A percentile compares a stretch with the other conserved stretches of the same genome.
phyloP scores from a whole-genome alignment of 2,888 invertebrate genomes.

The Ptychoptera albimana region DNA sequence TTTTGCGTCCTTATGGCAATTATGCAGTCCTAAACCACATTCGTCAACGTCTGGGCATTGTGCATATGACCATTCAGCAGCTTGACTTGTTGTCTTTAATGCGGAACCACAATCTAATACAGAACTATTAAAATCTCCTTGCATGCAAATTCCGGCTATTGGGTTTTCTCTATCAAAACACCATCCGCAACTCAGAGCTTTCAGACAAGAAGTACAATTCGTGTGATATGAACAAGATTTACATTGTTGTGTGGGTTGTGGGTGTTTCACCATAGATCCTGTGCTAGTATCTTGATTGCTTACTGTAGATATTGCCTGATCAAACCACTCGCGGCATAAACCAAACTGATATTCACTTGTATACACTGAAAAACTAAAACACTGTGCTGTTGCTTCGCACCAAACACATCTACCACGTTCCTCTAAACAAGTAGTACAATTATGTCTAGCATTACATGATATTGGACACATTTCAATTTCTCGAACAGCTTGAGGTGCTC shows the following conservation, averaged over 20 bases:
- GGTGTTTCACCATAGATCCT: conserved; percentile 17
- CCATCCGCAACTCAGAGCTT: conserved; percentile 85
- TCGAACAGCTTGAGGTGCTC: conserved; percentile 49
- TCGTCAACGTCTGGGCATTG: conserved; percentile 90
- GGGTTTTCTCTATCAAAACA: conserved; percentile 80
- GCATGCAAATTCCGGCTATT: conserved; percentile 68
- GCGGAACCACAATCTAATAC: conserved; percentile 52
- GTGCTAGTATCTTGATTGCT: conserved; percentile 9
- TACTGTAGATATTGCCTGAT: conserved; percentile 46
- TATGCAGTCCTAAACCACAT: conserved; percentile 71
- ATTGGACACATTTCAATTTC: conserved; percentile 52
- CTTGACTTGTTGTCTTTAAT: conserved; percentile 42
- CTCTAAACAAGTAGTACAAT: conserved; percentile 70
- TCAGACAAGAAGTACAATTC: conserved; percentile 65
- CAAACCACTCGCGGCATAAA: conserved; percentile 83
- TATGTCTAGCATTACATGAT: conserved; percentile 60
- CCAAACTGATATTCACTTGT: conserved; percentile 90
- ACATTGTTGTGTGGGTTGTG: conserved; percentile 45
- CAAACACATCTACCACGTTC: conserved; percentile 83
- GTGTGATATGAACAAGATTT: conserved; percentile 60
- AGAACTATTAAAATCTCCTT: conserved; percentile 73
- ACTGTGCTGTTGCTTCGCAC: conserved; percentile 85
- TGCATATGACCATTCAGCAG: conserved; percentile 80
- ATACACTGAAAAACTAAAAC: conserved; percentile 91
- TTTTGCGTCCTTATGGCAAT: conserved; percentile 80